These are phyloP conservation scores for Diachasmimorpha longicaudata DNA, from an alignment of 1,140 invertebrate genomes.

Conservation along the genomic window DNA sequence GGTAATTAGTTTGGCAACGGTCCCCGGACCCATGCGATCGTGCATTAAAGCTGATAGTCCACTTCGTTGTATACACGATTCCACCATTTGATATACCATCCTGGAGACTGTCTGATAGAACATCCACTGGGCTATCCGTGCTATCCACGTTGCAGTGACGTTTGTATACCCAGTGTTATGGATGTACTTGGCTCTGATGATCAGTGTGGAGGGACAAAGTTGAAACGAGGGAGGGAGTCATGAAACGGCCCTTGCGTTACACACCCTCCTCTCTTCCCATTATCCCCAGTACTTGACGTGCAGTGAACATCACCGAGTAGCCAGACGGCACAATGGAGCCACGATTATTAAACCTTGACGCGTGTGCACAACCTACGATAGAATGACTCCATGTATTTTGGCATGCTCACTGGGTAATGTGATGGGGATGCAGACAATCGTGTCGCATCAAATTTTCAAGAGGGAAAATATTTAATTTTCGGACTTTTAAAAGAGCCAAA, in stretches of 20 bases:
- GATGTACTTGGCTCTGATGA: conserved; percentile 10
- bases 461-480: too few relatives aligned
- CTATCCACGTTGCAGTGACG: not conserved
- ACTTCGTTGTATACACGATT: not conserved
- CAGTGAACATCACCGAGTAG: not conserved
- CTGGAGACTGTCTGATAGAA: not conserved
- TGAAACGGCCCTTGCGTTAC: conserved; percentile 3
- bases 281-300: conserved; percentile 22
- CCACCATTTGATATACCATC: not conserved
- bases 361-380: not conserved
- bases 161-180: not conserved
- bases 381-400: conserved; percentile 22
- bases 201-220: conserved; percentile 13
- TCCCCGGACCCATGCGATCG: not conserved
- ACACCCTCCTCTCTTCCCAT: not conserved
- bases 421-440: not conserved
- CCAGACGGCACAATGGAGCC: conserved; percentile 18
- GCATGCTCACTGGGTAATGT: conserved; percentile 11
- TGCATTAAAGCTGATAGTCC: not conserved
- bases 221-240: not conserved
- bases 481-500: too few relatives aligned
- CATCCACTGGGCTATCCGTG: not conserved
- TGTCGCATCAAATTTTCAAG: not conserved
- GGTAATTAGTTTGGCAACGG: not conserved
- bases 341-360: conserved; percentile 21